Conservation (phyloP, 2,797 vertebrate genomes). For the Psittacula echo region DNA sequence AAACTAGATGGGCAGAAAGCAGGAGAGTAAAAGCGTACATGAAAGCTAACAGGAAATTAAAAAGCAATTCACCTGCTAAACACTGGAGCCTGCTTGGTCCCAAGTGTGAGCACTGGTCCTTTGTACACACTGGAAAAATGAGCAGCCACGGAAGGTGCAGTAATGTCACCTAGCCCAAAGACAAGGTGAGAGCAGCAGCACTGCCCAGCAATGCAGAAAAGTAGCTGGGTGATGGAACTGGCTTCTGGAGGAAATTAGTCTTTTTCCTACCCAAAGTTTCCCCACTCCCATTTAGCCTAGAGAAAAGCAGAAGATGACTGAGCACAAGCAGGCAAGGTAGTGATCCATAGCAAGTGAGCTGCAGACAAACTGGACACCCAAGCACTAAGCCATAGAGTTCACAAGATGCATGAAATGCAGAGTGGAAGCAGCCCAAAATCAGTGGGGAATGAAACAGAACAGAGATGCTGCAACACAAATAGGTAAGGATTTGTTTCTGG, state of each 20-base stretch:
- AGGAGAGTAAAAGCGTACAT: background rate
- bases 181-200: background rate
- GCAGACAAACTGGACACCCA: background rate
- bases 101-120: background rate
- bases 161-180: background rate
- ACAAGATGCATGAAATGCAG: fast-evolving
- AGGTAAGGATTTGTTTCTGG: too few relatives aligned
- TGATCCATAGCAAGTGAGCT: background rate
- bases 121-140: background rate
- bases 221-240: fast-evolving
- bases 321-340: background rate
- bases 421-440: background rate
- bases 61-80: background rate
- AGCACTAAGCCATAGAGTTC: background rate
- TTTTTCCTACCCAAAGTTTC: background rate
- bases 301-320: background rate
- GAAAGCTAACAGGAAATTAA: background rate
- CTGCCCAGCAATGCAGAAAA: fast-evolving
- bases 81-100: too few relatives aligned
- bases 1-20: background rate
- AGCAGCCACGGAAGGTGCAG: background rate
- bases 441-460: fast-evolving
- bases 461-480: background rate
- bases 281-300: background rate
- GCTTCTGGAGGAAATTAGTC: background rate